A percentile compares a stretch with the other conserved stretches of the same genome.
These are phyloP conservation scores for Mastomys coucha DNA, from an alignment of 2,113 vertebrate genomes.

Conservation along the genomic window DNA sequence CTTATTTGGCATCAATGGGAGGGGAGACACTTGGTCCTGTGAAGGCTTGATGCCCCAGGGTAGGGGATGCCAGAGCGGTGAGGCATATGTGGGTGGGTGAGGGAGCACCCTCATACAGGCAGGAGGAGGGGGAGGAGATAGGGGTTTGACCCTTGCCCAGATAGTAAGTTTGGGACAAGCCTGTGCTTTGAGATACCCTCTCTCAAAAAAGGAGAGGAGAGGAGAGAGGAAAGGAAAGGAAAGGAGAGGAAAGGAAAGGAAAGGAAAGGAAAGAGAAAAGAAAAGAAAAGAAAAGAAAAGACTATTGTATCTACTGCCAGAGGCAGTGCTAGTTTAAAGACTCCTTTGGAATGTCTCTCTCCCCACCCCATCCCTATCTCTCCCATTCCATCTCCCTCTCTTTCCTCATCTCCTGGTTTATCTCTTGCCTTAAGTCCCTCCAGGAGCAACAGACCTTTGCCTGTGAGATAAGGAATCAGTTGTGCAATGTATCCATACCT, in stretches of 20 bases:
- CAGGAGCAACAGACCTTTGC: constrained; percentile 35
- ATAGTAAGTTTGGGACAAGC: neutral
- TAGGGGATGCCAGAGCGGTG: too few species aligned
- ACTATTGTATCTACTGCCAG: neutral
- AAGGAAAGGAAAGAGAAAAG: neutral
- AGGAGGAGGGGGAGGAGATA: too few species aligned
- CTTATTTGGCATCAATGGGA: too few species aligned
- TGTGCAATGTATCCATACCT: neutral
- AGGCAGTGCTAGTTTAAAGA: neutral
- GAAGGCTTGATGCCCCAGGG: too few species aligned
- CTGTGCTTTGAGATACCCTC: neutral
- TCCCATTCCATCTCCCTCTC: neutral
- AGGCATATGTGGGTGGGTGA: too few species aligned
- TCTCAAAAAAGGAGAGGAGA: neutral
- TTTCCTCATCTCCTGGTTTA: neutral
- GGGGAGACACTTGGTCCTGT: too few species aligned
- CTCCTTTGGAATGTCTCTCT: neutral
- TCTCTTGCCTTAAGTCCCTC: neutral
- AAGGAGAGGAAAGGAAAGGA: neutral
- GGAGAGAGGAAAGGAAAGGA: neutral
- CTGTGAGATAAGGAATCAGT: constrained; percentile 15
- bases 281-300: neutral
- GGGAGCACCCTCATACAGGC: too few species aligned
- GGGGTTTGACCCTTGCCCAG: neutral
- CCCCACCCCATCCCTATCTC: neutral